Evolutionary conservation across 2,113 vertebrate genomes (phyloP), one percentile per base, ranked within the genome.

Genomic region (Muntiacus muntjak): DNA sequence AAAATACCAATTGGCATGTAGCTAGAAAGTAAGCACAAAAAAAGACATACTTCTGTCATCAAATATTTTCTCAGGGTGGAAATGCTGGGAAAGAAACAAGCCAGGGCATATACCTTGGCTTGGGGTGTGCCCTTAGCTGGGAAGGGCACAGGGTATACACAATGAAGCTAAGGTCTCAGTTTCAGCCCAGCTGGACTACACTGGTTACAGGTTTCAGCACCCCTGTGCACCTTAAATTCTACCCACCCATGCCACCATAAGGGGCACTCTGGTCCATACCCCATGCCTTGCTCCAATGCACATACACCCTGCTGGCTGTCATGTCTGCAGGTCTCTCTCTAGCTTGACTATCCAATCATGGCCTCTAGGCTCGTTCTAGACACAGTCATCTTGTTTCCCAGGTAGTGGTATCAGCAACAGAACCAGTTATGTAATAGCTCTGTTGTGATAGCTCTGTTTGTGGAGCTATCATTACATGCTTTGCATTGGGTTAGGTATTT

Each of bases 1-100:
- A 99, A 97, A 62, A 99, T 99, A 45, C 99, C 99, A 1, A 99
- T 1, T 0, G 99, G 99, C 99, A 99, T 99, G 98, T 99, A 99
- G 98, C 99, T 99, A 98, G 55, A 99, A 99, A 97, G 74, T 3
- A 96, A 98, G 58, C 62, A 95, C 47, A 84, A 98, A 95, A 97
- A 89, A 40, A 98, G 91, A 8, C 21, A 25, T 4, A 3, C 14
- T 71, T 62, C 30, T 1, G 5, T 96, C 25, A 85, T 21, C 30
- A 54, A 74, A 60, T 28, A 13, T n/a, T 71, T 95, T 76, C 87
- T 92, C 50, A 28, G 74, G 26, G 55, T 87, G 60, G 57, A 82
- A 67, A 7, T 1, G 1, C 4, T 6, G 40, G 90, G 71, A 36
- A 94, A 26, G 90, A 52, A 58, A 33, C 1, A 5, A 60, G 86